Percentiles rank a stretch among this genome's conserved stretches.
phyloP scores from a whole-genome alignment of 2,888 invertebrate species.

The Callyntrura sp. region DNA sequence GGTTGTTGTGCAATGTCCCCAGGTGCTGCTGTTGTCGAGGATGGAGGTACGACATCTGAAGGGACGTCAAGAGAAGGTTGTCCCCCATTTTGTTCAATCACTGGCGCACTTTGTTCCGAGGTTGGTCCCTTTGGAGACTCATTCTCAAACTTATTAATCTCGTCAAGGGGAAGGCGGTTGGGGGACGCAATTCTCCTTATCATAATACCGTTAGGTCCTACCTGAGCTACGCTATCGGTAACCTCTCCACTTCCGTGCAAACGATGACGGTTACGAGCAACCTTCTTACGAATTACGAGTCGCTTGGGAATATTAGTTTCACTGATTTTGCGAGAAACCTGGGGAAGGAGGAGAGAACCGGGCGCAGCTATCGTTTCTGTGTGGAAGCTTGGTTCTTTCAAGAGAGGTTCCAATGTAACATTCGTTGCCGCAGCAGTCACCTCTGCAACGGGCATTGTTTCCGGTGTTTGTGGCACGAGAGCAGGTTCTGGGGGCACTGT shows the following conservation, averaged over 20 bases:
- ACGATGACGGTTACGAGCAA: conserved; percentile 68
- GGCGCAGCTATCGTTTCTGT: conserved; percentile 62
- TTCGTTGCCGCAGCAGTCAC: conserved; percentile 11
- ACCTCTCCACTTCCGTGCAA: conserved; percentile 49
- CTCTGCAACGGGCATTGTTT: conserved; percentile 1
- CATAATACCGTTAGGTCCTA: neutral
- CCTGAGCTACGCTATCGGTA: neutral
- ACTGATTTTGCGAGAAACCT: conserved; percentile 53
- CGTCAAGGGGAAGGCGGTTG: conserved; percentile 55
- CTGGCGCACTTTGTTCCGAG: too few species aligned
- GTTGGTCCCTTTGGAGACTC: conserved; percentile 29
- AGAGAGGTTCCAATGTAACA: conserved; percentile 46
- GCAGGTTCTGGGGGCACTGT: conserved; percentile 12
- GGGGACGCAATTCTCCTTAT: conserved; percentile 51
- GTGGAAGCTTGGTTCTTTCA: conserved; percentile 67
- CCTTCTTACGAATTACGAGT: conserved; percentile 62
- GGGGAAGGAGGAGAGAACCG: neutral
- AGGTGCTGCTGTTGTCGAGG: conserved; percentile 2
- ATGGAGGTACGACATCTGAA: neutral
- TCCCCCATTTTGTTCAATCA: too few species aligned
- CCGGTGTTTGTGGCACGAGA: neutral
- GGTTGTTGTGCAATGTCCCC: neutral
- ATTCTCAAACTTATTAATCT: neutral
- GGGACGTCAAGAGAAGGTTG: too few species aligned
- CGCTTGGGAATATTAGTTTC: conserved; percentile 57